A percentile compares a stretch with the other conserved stretches of the same genome.
Conservation (phyloP, 2,888 invertebrate genomes). For the Listrodromus nycthemerus region DNA sequence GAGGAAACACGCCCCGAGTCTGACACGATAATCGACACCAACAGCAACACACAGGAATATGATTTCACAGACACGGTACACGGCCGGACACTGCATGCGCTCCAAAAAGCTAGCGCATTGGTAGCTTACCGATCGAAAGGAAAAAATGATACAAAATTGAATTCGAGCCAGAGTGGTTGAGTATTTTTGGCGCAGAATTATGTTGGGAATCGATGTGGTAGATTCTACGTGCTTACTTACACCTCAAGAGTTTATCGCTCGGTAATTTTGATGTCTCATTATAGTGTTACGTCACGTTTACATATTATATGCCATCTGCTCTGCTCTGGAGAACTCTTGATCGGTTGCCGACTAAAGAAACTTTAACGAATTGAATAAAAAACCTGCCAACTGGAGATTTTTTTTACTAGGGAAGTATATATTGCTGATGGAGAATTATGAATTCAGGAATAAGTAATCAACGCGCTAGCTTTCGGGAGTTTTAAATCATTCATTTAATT, state of each 20-base stretch:
- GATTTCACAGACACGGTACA: slow-evolving; percentile 77
- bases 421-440: too few relatives aligned
- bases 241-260: background rate
- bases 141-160: background rate
- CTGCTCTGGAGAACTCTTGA: background rate
- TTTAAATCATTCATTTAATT: background rate
- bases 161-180: too few relatives aligned
- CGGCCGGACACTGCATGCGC: slow-evolving; percentile 59
- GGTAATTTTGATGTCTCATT: too few relatives aligned
- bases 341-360: background rate
- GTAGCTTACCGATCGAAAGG: slow-evolving; percentile 1
- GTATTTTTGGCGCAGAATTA: too few relatives aligned
- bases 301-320: too few relatives aligned
- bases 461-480: background rate
- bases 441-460: background rate
- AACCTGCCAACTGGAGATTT: too few relatives aligned
- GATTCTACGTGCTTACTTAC: background rate
- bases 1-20: slow-evolving; percentile 67
- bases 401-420: background rate
- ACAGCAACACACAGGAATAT: slow-evolving; percentile 79
- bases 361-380: background rate
- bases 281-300: too few relatives aligned
- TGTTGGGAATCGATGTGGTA: background rate
- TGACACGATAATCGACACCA: slow-evolving; percentile 77
- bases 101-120: background rate